Base-by-base conservation (phyloP, 2,113 vertebrate species). In the Apteryx owenii region DNA sequence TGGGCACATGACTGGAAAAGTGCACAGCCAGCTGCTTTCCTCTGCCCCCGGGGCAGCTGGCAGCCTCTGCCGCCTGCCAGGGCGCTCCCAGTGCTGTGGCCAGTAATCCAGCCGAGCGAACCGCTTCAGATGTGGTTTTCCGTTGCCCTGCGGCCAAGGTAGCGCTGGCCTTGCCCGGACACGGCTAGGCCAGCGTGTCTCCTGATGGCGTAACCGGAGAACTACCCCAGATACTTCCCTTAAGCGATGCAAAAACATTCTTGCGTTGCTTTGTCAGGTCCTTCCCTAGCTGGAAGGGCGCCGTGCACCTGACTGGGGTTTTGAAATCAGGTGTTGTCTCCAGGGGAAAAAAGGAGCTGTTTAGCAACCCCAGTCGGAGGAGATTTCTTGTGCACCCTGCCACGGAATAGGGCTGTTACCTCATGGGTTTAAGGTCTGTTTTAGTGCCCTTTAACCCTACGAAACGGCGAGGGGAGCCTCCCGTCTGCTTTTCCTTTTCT, bases 401-500 rank as follows among this genome's bases (percentile, higher is more conserved):
- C 28, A 31, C 15, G 15, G 28, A 17, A 5, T 18, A 18, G 16
- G 28, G 54, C 54, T 31, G 5, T 56, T 31, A 31, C 62, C 36
- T 25, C 62, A 28, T 5, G 40, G 65, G 64, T 12, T 28, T 26
- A 68, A 42, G 12, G 11, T 26, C 38, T 4, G 0, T 36, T 64
- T 28, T 26, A 4, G 46, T 0, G 4, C 15, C 64, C 17, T 17
- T 64, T 54, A 10, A 20, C 48, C 75, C 22, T 4, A 2, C 28
- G 42, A 58, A 36, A 9, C 2, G 3, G 40, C 33, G 6, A 2
- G 11, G 5, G 33, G 13, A 44, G 46, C n/a, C 1, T 6, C 26
- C 42, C 28, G 54, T 10, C 11, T 28, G 53, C 38, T 28, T 56
- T 18, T 9, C 10, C 4, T 31, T 1, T 68, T 29, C 29, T 68